These are phyloP conservation scores for Anastatus disparis DNA, from an alignment of 1,140 invertebrate genomes.

Conservation along the genomic window DNA sequence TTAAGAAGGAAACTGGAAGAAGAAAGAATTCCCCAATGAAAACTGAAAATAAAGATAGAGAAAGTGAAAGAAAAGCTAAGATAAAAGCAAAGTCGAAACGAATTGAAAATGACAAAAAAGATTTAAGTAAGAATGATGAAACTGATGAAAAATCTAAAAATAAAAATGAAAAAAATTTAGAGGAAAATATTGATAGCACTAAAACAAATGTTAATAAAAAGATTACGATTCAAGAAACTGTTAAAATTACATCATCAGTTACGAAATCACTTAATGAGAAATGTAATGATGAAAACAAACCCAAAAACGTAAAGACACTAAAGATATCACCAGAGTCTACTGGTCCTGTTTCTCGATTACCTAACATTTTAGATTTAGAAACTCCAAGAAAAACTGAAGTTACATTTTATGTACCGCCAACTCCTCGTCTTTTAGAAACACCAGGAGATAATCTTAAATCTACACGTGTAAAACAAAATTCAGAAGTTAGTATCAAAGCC, in stretches of 20 bases:
- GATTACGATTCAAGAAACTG: slow-evolving; percentile 10
- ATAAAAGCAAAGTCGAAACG: too few relatives aligned
- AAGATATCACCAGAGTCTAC: too few relatives aligned
- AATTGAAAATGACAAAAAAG: neutral
- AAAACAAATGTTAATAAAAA: neutral
- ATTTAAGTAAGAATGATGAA: too few relatives aligned
- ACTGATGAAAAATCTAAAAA: neutral
- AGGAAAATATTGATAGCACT: neutral
- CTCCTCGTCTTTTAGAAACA: slow-evolving; percentile 56
- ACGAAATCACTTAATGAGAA: too few relatives aligned
- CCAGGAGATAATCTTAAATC: slow-evolving; percentile 53
- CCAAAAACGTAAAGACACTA: too few relatives aligned
- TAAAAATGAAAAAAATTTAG: too few relatives aligned
- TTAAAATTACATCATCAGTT: too few relatives aligned
- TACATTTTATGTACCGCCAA: slow-evolving; percentile 55
- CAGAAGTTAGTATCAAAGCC: slow-evolving; percentile 53
- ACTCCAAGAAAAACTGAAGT: slow-evolving; percentile 57
- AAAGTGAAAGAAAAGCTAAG: neutral
- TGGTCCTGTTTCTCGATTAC: slow-evolving; percentile 11
- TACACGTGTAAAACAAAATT: slow-evolving; percentile 43
- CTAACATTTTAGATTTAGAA: slow-evolving; percentile 50
- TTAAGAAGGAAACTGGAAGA: neutral
- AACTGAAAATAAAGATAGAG: slow-evolving; percentile 23
- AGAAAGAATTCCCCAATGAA: too few relatives aligned
- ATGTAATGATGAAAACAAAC: too few relatives aligned